phyloP scores from a whole-genome alignment of 2,888 invertebrate genomes.

The Chalcis sispes region DNA sequence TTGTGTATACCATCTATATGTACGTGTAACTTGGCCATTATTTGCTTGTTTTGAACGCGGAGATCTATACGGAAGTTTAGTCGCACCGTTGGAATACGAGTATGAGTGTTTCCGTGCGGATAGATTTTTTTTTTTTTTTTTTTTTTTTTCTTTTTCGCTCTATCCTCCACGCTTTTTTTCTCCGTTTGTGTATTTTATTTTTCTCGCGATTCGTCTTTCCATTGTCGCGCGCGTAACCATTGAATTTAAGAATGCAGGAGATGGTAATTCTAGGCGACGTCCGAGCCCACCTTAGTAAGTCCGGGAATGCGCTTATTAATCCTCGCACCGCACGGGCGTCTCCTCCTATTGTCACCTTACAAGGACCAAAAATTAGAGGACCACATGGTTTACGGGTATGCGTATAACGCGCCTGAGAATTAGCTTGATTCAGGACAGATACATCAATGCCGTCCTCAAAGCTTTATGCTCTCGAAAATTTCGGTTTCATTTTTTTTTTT shows the following conservation, averaged over 20 bases:
- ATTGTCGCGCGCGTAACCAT: background rate
- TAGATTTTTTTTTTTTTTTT: slow-evolving; percentile 12
- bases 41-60: slow-evolving; percentile 70
- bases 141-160: background rate
- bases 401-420: slow-evolving; percentile 2
- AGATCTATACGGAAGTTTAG: slow-evolving; percentile 22
- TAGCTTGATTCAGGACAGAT: background rate
- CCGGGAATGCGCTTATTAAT: slow-evolving; percentile 42
- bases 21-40: slow-evolving; percentile 59
- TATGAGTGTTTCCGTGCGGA: too few relatives aligned
- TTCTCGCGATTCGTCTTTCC: background rate
- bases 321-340: slow-evolving; percentile 51
- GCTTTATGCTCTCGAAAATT: too few relatives aligned
- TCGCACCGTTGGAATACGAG: slow-evolving; percentile 18
- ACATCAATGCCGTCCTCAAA: slow-evolving; percentile 58
- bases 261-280: slow-evolving; percentile 48
- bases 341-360: slow-evolving; percentile 52
- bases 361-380: slow-evolving; percentile 32
- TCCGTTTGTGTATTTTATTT: slow-evolving; percentile 13
- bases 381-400: slow-evolving; percentile 38
- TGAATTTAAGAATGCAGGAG: slow-evolving; percentile 16
- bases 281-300: slow-evolving; percentile 46
- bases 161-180: background rate
- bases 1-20: too few relatives aligned
- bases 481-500: slow-evolving; percentile 60